These are phyloP conservation scores for Leucophenga varia DNA, from an alignment of 1,140 invertebrate species.

Conservation along the genomic window DNA sequence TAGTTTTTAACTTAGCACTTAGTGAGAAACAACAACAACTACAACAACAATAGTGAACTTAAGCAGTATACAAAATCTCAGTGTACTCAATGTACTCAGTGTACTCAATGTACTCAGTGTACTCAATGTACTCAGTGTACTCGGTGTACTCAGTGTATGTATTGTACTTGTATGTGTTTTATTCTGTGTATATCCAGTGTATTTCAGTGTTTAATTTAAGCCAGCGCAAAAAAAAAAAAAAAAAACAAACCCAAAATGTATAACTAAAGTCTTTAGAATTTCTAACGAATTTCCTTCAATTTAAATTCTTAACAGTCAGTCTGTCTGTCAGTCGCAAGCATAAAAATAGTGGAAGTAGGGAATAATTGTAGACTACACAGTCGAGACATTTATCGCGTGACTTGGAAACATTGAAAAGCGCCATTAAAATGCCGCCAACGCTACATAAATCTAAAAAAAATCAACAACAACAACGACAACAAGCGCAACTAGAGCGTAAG, in stretches of 20 bases:
- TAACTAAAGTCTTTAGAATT: background rate
- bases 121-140: too few species aligned
- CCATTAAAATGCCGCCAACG: conserved; percentile 1
- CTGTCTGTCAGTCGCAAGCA: too few species aligned
- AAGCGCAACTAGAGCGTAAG: background rate
- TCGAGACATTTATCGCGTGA: conserved; percentile 5
- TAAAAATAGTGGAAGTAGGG: too few species aligned
- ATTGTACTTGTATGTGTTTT: too few species aligned
- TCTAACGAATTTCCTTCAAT: background rate
- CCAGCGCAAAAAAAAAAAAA: background rate
- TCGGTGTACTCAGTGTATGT: too few species aligned
- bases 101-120: too few species aligned
- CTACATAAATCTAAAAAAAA: background rate
- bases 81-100: too few species aligned
- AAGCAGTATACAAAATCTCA: background rate
- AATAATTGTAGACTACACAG: too few species aligned
- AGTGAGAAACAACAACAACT: background rate
- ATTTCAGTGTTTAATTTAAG: too few species aligned
- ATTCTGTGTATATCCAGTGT: too few species aligned
- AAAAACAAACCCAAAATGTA: background rate
- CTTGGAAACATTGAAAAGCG: conserved; percentile 6
- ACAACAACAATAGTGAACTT: background rate
- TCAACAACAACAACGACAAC: background rate
- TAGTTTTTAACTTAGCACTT: background rate
- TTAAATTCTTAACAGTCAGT: too few species aligned